Percentiles rank a stretch among this genome's conserved stretches.
These are phyloP conservation scores for Cephus rjabovi DNA, from an alignment of 2,888 invertebrate genomes.

Conservation along the genomic window DNA sequence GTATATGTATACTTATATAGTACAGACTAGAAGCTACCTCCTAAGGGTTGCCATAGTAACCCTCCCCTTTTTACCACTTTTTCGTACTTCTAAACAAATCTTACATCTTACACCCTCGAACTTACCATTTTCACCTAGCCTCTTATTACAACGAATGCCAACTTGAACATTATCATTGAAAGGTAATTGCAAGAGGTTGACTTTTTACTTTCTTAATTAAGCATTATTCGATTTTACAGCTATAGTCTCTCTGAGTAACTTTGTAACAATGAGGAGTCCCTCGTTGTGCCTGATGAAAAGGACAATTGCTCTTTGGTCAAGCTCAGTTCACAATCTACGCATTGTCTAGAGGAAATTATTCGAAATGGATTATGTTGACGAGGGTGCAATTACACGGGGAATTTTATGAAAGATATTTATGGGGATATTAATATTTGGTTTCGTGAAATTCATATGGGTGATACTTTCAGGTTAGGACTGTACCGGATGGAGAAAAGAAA, in stretches of 20 bases:
- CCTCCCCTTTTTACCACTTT: not conserved
- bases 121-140: not conserved
- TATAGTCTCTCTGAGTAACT: not conserved
- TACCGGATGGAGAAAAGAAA: not conserved
- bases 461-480: not conserved
- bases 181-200: not conserved
- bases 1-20: not conserved
- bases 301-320: not conserved
- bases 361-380: not conserved
- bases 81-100: not conserved
- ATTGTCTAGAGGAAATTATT: not conserved
- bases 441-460: not conserved
- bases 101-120: not conserved
- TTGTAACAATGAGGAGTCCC: not conserved
- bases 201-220: not conserved
- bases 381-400: not conserved
- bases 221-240: not conserved
- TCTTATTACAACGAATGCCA: not conserved
- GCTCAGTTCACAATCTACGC: not conserved
- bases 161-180: not conserved
- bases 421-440: not conserved
- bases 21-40: not conserved
- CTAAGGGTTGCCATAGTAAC: not conserved
- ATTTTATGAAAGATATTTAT: not conserved
- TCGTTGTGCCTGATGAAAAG: not conserved